Base-by-base conservation (phyloP, 2,888 invertebrate genomes). In the Falcaria lacertinaria region DNA sequence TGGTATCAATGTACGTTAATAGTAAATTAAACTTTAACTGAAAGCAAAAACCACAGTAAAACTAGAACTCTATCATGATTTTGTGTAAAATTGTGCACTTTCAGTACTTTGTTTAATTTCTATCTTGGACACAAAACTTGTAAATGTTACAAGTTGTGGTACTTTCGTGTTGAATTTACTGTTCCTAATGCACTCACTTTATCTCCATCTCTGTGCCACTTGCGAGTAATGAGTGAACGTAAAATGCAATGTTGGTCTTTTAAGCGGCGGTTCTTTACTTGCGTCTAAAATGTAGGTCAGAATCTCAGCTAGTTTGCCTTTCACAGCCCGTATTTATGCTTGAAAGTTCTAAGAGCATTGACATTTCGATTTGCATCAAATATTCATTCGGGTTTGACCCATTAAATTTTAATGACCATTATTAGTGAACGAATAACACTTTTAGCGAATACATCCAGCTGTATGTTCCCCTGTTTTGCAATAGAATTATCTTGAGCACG, bases 131-230 rank as follows among this genome's bases (percentile, higher is more conserved):
- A 52, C 54, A 54, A 47, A 39, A 41, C 28, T 39, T 43, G 45
- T 46, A 58, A 64, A 57, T 56, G 52, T 59, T 64, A 64, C 64
- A 64, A 64, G 54, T 58, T 60, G 52, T 45, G 52, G 48, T 52
- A 48, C 49, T 60, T 67, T 58, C 53, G 53, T 60, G 52, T 63
- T 66, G 57, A 72, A 74, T 64, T 65, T 68, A 70, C 63, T 60
- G 69, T 59, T 64, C 50, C 60, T 74, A 75, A 74, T 78, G 74
- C 64, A 65, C 70, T 68, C 57, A 38, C 35, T 47, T 33, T 53
- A 51, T 54, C 50, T 56, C 44, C 48, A 44, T 62, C 57, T 54
- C 48, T 54, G 58, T 62, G 45, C 37, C 56, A 50, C 54, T 43
- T 54, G 33, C 4, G 16, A 41, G 44, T 43, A 53, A 45, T 43